Evolutionary conservation across 2,113 vertebrate species (phyloP).

Genomic region (Fulmarus glacialis): DNA sequence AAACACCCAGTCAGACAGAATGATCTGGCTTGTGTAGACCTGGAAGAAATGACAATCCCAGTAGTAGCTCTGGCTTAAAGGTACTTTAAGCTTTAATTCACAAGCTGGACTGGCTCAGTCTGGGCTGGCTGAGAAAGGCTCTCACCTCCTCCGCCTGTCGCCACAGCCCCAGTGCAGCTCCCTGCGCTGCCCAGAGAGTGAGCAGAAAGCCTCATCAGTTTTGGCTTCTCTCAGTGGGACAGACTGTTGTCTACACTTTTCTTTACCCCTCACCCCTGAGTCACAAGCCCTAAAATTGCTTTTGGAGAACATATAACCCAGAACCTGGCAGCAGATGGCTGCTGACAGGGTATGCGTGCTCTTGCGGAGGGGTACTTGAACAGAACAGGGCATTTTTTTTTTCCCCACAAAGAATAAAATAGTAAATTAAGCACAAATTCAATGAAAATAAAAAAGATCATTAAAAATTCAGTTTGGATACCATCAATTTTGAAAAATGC

Average conservation of each 20-base stretch:
- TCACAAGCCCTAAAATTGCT: neutral
- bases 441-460: neutral
- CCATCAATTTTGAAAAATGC: neutral
- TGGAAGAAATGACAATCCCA: neutral
- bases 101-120: neutral
- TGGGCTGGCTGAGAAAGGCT: neutral
- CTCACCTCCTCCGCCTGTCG: neutral
- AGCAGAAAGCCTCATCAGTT: neutral
- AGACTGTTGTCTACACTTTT: neutral
- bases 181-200: neutral
- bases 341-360: fast-evolving
- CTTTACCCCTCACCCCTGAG: neutral
- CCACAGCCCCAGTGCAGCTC: neutral
- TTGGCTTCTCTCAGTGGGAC: neutral
- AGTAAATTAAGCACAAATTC: neutral
- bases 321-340: neutral
- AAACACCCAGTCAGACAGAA: neutral
- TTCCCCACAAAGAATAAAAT: neutral
- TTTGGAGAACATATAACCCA: neutral
- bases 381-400: neutral
- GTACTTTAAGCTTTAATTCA: neutral
- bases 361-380: neutral
- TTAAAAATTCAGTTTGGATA: neutral
- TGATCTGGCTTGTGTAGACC: neutral
- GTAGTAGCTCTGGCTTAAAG: neutral